Base-by-base conservation (phyloP, 2,888 invertebrate genomes). In the Drosophila flavopinicola region DNA sequence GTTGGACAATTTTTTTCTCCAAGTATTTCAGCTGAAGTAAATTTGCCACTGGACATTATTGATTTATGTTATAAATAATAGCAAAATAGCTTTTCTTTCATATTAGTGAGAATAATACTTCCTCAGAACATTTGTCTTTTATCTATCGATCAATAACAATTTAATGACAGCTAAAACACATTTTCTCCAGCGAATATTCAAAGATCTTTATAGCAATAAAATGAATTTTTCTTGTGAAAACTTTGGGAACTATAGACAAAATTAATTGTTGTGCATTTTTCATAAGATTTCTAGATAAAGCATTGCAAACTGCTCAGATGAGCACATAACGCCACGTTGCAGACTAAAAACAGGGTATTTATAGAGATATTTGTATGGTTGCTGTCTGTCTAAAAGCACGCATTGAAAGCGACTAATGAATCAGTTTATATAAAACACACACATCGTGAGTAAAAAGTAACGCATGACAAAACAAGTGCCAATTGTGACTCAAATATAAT, bases 401-500 rank as follows among this genome's bases (percentile, higher is more conserved):
- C 68, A 66, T 30, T 35, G 17, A 23, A 39, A 42, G 38, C 44
- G 27, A 27, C 59, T 66, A 72, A 72, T 70, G 69, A 70, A 60
- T 72, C 69, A 56, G 54, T 47, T 47, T 60, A 48, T 47, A 30
- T 23, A 33, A 47, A 32, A 32, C 9, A 32, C 3, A 41, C 41
- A 54, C 56, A 53, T 59, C 58, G 57, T 60, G 60, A 60, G 64
- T 27, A 42, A 49, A 59, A 56, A 56, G 66, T 73, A 61, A 72
- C 37, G 54, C 45, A 66, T 51, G 66, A 66, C 60, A 72, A 59
- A 57, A 51, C 56, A 39, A 72, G 49, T 76, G 80, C 53, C 78
- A 70, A 66, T 66, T 68, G 61, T 82, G 78, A 82, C 71, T 76
- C 78, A 75, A 82, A 47, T 23, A 29, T 44, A 24, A 2, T 11